A percentile compares a stretch with the other conserved stretches of the same genome.
phyloP scores from a whole-genome alignment of 2,113 vertebrate species.

The Tetrax tetrax region DNA sequence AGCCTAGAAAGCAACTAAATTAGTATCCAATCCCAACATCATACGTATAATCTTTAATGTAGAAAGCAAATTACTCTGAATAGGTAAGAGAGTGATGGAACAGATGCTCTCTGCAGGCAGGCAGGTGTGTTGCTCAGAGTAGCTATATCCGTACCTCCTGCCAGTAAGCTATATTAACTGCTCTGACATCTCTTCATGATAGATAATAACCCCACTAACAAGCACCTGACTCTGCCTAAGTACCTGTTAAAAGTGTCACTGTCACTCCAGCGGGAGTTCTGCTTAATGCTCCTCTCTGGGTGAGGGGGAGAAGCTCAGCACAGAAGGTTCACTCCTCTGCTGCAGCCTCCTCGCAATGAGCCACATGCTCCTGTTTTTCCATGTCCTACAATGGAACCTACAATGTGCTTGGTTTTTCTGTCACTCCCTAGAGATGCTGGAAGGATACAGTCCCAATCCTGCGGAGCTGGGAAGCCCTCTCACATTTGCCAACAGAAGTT shows the following conservation, averaged over 20 bases:
- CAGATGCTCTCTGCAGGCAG: neutral
- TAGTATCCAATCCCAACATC: neutral
- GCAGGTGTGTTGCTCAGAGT: neutral
- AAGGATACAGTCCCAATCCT: fast-evolving
- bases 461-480: neutral
- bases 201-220: neutral
- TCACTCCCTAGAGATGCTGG: neutral
- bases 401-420: neutral
- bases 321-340: neutral
- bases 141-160: neutral
- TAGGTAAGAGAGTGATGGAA: neutral
- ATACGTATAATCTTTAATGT: neutral
- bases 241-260: neutral
- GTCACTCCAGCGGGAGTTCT: neutral
- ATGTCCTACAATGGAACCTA: neutral
- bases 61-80: neutral
- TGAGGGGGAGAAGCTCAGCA: neutral
- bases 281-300: neutral
- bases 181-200: neutral
- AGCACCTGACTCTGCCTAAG: slow-evolving; percentile 7
- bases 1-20: neutral
- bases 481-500: neutral
- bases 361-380: neutral
- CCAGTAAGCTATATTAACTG: neutral
- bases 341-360: neutral